phyloP scores from a whole-genome alignment of 2,113 vertebrate genomes.

The Maccullochella peelii region DNA sequence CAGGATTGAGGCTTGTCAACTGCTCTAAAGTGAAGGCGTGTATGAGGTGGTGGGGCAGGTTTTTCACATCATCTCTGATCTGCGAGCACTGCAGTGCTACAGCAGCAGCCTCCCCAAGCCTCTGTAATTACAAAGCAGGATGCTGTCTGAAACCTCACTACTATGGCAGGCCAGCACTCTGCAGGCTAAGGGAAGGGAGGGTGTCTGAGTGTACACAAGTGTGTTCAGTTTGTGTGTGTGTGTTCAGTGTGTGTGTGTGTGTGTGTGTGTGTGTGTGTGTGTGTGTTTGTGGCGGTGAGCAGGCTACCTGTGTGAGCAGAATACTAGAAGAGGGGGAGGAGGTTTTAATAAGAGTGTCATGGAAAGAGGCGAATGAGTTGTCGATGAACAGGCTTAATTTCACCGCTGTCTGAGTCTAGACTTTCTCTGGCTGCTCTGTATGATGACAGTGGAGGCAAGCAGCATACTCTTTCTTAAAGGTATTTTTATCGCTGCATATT shows the following conservation, averaged over 20 bases:
- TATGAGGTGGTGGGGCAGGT: constrained; percentile 36
- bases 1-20: constrained; percentile 22
- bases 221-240: neutral
- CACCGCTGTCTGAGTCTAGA: neutral
- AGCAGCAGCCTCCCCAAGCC: constrained; percentile 45
- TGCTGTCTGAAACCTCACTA: constrained; percentile 55
- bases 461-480: neutral
- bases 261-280: neutral
- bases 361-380: constrained; percentile 35
- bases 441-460: neutral
- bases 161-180: constrained; percentile 58
- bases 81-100: constrained; percentile 50
- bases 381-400: constrained; percentile 44
- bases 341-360: constrained; percentile 43
- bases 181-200: constrained; percentile 47
- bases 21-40: constrained; percentile 41
- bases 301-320: constrained; percentile 32
- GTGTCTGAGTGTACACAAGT: constrained; percentile 39
- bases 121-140: constrained; percentile 72
- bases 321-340: constrained; percentile 32
- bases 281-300: neutral
- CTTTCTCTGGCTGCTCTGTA: constrained; percentile 24
- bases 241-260: constrained; percentile 1
- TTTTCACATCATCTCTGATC: constrained; percentile 50
- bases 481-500: neutral